Percentiles rank a stretch among this genome's conserved stretches.
These are phyloP conservation scores for Samia ricini DNA, from an alignment of 1,140 invertebrate genomes.

Conservation along the genomic window DNA sequence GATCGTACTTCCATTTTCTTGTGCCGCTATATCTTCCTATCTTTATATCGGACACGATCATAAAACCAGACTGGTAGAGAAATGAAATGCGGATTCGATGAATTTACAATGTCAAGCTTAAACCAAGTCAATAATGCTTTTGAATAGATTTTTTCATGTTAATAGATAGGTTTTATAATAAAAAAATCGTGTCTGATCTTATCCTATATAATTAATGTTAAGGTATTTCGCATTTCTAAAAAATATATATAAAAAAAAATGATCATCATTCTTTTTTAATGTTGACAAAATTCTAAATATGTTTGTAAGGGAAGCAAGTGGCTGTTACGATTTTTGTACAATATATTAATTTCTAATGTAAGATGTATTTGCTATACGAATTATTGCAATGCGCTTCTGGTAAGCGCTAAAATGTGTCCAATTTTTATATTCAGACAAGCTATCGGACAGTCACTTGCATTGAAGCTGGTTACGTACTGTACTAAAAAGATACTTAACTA, in stretches of 20 bases:
- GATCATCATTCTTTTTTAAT: neutral
- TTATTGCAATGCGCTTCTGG: conserved; percentile 39
- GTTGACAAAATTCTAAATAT: neutral
- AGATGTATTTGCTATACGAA: conserved; percentile 21
- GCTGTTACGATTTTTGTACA: conserved; percentile 13
- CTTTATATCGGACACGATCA: neutral
- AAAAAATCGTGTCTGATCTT: neutral
- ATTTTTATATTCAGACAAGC: conserved; percentile 25
- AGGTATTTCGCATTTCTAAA: neutral
- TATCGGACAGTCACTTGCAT: conserved; percentile 18
- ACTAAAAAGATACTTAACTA: neutral
- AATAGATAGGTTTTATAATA: neutral
- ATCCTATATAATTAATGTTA: neutral
- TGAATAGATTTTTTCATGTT: neutral
- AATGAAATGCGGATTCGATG: neutral
- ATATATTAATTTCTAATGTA: conserved; percentile 4
- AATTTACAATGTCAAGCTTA: neutral
- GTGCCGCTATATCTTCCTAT: neutral
- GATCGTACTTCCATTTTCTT: neutral
- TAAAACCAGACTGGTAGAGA: neutral
- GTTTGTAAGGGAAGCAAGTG: conserved; percentile 18
- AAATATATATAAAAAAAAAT: neutral
- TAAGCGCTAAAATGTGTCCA: conserved; percentile 33
- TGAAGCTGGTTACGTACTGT: conserved; percentile 4
- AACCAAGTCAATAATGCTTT: neutral